Conservation (phyloP, 2,113 vertebrate genomes). For the Galbula dea region DNA sequence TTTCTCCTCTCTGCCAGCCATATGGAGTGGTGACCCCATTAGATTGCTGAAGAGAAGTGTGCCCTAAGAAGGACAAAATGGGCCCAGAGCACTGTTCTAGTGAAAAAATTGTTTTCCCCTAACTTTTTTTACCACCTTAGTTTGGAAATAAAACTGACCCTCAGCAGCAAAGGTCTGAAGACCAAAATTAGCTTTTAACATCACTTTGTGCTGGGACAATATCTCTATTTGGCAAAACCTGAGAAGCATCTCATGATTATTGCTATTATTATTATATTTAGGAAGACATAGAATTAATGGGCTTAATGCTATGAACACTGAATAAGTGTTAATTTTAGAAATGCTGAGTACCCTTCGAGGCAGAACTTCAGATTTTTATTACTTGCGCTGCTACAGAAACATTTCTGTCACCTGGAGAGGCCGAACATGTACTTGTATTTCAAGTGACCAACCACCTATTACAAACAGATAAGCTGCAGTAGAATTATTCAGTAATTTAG, state of each 20-base stretch:
- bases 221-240: background rate
- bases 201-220: background rate
- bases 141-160: background rate
- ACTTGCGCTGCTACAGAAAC: background rate
- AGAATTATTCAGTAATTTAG: background rate
- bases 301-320: background rate
- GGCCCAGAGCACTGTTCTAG: background rate
- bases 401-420: background rate
- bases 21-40: background rate
- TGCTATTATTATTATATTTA: background rate
- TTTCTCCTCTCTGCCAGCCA: background rate
- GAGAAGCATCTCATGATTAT: background rate
- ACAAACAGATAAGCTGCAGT: background rate
- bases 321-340: background rate
- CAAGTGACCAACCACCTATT: background rate
- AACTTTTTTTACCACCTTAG: background rate
- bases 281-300: background rate
- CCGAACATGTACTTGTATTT: background rate
- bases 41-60: accelerated
- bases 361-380: background rate
- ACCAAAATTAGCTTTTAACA: background rate
- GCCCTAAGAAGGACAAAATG: background rate
- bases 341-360: background rate
- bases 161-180: background rate
- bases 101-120: background rate